phyloP scores from a whole-genome alignment of 2,888 invertebrate species.

The Plusia festucae region DNA sequence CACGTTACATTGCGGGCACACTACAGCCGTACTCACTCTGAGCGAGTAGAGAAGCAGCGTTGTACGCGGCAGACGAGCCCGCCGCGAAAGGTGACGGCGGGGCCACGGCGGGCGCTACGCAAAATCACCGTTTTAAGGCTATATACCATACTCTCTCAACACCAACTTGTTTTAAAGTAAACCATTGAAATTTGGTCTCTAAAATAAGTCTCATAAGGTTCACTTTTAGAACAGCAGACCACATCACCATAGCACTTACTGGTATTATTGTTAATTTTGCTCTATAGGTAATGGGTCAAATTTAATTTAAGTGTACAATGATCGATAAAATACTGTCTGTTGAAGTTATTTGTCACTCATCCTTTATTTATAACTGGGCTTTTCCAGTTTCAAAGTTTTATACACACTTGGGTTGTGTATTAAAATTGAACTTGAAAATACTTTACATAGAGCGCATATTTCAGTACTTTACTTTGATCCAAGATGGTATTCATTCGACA shows the following conservation, averaged over 20 bases:
- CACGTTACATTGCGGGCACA: slow-evolving; percentile 28
- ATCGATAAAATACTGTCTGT: too few species aligned
- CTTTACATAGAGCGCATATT: neutral
- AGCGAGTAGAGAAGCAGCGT: slow-evolving; percentile 94
- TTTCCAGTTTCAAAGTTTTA: too few species aligned
- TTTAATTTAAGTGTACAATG: too few species aligned
- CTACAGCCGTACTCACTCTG: slow-evolving; percentile 92
- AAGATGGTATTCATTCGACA: neutral
- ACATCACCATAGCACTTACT: too few species aligned
- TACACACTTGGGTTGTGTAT: too few species aligned
- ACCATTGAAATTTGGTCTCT: neutral
- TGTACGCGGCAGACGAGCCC: slow-evolving; percentile 88
- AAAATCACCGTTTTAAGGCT: slow-evolving; percentile 38
- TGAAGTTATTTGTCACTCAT: too few species aligned
- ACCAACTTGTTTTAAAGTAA: neutral
- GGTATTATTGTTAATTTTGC: too few species aligned
- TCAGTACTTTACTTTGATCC: neutral
- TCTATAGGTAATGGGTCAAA: too few species aligned
- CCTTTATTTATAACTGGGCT: too few species aligned
- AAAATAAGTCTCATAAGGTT: neutral
- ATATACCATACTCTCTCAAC: neutral
- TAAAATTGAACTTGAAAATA: too few species aligned
- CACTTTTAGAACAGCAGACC: neutral
- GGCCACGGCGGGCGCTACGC: slow-evolving; percentile 65
- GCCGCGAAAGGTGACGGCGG: slow-evolving; percentile 75